Base-by-base conservation (phyloP, 2,797 vertebrate species). In the Semotilus atromaculatus region DNA sequence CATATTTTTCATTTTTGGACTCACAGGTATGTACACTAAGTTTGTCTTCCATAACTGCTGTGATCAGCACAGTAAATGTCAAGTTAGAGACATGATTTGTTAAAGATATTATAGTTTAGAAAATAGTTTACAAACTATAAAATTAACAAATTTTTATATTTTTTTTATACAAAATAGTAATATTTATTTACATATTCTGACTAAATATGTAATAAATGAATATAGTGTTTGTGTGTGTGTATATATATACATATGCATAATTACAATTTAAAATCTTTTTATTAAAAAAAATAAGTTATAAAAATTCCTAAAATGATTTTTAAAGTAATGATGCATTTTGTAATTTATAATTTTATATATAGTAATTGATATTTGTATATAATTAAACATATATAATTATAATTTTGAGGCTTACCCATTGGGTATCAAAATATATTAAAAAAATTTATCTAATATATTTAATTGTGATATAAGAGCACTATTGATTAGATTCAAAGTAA, bases 1-100 rank as follows among this genome's bases (percentile, higher is more conserved):
- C 55, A 48, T 88, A 43, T 85, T 86, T 71, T 45, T 85, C 71
- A 19, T 88, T 19, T 79, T 80, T 85, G 77, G 86, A 88, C 80
- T 83, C 60, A 48, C 55, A 84, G 84, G 85, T 90, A 84, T 76
- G 88, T 77, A 83, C 9, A 7, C 21, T 9, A 16, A 67, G 10
- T 18, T 80, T 75, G 66, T 81, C 43, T 70, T 48, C 10, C 48
- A 23, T 62, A 18, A 34, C 18, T 31, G 23, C 16, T 78, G 38
- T 45, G 34, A 40, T 76, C n/a, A 36, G 7, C 34, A 78, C 36
- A 78, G n/a, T 31, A 36, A 53, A 72, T 19, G 10, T 72, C 70
- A 43, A 60, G 58, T 60, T 72, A 45, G 4, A 45, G n/a, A 31
- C 13, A 45, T 45, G n/a, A 29, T 26, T 73, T 5, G 23, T 34